Conservation (phyloP, 2,113 vertebrate genomes). For the Grus americana region DNA sequence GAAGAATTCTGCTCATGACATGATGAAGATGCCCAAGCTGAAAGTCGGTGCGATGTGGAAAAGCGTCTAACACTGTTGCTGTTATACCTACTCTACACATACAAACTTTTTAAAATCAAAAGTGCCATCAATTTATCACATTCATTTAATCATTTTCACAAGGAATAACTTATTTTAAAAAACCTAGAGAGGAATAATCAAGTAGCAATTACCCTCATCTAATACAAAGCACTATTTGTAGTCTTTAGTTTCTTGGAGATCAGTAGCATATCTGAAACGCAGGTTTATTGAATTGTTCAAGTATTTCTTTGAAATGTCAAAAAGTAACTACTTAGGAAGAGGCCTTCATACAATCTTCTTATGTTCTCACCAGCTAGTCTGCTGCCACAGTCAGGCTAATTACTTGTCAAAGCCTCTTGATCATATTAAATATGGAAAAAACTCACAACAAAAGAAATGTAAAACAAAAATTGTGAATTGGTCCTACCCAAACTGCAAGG, state of each 20-base stretch:
- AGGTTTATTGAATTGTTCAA: conserved; percentile 25
- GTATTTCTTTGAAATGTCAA: conserved; percentile 51
- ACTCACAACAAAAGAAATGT: background rate
- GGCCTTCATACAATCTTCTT: background rate
- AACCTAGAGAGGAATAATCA: background rate
- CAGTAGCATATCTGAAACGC: background rate
- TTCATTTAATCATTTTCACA: background rate
- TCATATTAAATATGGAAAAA: conserved; percentile 26
- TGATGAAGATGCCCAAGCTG: accelerated
- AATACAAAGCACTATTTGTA: conserved; percentile 36
- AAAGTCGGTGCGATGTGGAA: accelerated
- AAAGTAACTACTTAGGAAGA: conserved; percentile 24
- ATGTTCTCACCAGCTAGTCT: conserved; percentile 13
- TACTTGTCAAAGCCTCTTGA: conserved; percentile 65
- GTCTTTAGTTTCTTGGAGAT: background rate
- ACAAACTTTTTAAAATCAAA: background rate
- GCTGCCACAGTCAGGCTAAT: conserved; percentile 43
- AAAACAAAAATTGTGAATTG: background rate
- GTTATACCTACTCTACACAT: background rate
- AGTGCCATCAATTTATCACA: background rate
- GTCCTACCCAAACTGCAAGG: background rate
- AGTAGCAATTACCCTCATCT: conserved; percentile 10
- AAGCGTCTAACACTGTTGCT: background rate
- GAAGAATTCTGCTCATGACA: accelerated
- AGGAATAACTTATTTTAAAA: background rate